A percentile compares a stretch with the other conserved stretches of the same genome.
Evolutionary conservation across 2,888 invertebrate species (phyloP).

Genomic region (Scaptomyza polygonia): DNA sequence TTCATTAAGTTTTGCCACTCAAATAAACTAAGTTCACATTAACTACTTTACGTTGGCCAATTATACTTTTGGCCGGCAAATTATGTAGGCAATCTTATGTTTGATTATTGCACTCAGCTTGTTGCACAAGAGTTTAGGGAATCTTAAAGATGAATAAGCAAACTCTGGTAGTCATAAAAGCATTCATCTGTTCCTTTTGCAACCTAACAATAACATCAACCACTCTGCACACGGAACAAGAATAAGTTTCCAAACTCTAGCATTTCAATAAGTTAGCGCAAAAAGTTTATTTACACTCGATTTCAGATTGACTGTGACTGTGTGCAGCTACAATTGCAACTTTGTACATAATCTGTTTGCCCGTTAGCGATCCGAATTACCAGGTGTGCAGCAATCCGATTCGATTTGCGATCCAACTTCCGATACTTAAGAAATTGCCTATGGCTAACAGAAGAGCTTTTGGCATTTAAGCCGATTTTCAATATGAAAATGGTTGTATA

Average conservation of each 20-base stretch:
- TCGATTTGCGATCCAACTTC: neutral
- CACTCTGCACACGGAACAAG: constrained; percentile 10
- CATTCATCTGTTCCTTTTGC: neutral
- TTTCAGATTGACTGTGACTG: constrained; percentile 38
- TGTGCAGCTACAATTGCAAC: constrained; percentile 7
- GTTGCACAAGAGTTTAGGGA: constrained; percentile 6
- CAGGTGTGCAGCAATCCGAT: constrained; percentile 2
- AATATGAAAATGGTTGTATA: too few relatives aligned
- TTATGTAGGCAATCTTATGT: neutral
- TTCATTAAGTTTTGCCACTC: neutral
- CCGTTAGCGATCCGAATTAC: constrained; percentile 9
- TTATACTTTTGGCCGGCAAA: too few relatives aligned
- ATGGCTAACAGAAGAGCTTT: neutral
- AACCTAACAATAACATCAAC: neutral
- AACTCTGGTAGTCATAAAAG: too few relatives aligned
- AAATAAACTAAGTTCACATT: neutral
- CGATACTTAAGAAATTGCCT: constrained; percentile 1
- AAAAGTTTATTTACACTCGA: constrained; percentile 60
- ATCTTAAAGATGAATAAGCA: neutral
- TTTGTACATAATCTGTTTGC: constrained; percentile 11
- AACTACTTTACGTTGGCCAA: neutral
- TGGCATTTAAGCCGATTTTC: too few relatives aligned
- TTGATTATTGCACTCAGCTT: neutral
- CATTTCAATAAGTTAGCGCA: constrained; percentile 62
- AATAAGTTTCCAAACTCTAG: constrained; percentile 41